Conservation (phyloP, 2,888 invertebrate species). For the Drosophila vallismaia region DNA sequence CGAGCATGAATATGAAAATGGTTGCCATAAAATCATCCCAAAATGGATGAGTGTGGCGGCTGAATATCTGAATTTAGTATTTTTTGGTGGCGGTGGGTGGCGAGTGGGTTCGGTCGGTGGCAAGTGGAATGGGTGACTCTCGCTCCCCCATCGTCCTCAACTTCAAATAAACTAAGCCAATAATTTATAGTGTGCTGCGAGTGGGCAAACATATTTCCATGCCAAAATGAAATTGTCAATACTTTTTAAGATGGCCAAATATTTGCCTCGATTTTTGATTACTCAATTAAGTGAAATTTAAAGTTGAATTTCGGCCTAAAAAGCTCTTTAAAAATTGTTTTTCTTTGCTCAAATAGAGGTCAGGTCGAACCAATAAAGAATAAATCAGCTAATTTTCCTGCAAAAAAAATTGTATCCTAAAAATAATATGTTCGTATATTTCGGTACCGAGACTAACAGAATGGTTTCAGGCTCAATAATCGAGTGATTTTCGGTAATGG, state of each 20-base stretch:
- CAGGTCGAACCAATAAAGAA: neutral
- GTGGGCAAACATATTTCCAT: conserved; percentile 25
- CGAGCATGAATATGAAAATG: conserved; percentile 54
- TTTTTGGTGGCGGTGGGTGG: conserved; percentile 11
- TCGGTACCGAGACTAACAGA: no score
- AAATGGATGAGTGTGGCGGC: conserved; percentile 51
- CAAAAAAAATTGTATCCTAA: no score
- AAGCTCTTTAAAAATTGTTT: neutral
- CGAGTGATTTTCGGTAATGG: no score
- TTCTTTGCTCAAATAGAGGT: no score
- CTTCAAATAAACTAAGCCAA: conserved; percentile 51
- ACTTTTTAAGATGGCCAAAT: conserved; percentile 39
- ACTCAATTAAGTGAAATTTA: conserved; percentile 37
- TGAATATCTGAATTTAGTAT: conserved; percentile 39
- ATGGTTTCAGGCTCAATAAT: no score
- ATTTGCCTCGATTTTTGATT: conserved; percentile 33
- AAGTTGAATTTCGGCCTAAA: conserved; percentile 6
- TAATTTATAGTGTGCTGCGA: conserved; percentile 41
- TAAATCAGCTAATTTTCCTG: no score
- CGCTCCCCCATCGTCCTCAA: neutral
- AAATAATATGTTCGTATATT: no score
- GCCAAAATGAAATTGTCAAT: conserved; percentile 47
- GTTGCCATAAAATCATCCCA: conserved; percentile 62
- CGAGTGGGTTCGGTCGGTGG: neutral
- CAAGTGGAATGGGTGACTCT: neutral